Conservation (phyloP, 2,888 invertebrate species). For the Epistrophella euchroma region DNA sequence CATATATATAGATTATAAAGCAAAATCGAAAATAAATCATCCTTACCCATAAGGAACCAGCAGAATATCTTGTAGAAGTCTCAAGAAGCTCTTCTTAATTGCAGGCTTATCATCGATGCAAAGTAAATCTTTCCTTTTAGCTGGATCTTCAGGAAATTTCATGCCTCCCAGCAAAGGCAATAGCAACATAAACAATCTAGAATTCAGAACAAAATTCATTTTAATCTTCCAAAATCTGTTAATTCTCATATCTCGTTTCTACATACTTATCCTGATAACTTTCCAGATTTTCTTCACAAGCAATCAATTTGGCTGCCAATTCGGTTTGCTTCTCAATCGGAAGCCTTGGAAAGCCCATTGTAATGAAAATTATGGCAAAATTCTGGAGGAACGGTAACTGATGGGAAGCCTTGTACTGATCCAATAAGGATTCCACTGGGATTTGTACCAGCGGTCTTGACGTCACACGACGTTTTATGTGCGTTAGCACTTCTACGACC, state of each 20-base stretch:
- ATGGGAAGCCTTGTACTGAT: conserved; percentile 88
- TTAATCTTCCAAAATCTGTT: neutral
- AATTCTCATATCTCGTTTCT: neutral
- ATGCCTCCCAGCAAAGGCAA: conserved; percentile 92
- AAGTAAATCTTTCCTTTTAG: conserved; percentile 87
- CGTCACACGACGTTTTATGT: conserved; percentile 95
- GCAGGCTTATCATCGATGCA: conserved; percentile 90
- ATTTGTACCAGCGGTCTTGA: conserved; percentile 92
- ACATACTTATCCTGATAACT: conserved; percentile 92
- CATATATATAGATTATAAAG: too few relatives aligned
- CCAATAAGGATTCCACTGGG: conserved; percentile 92
- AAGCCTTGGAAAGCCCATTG: conserved; percentile 94
- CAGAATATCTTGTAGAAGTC: conserved; percentile 92
- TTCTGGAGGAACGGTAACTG: conserved; percentile 92
- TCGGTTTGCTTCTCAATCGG: conserved; percentile 90
- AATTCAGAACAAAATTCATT: conserved; percentile 76
- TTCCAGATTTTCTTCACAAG: conserved; percentile 91
- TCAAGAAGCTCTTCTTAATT: conserved; percentile 85
- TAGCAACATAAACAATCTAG: conserved; percentile 91
- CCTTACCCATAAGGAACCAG: conserved; percentile 93
- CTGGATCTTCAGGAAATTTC: conserved; percentile 86
- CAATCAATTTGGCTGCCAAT: conserved; percentile 90
- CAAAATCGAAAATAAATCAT: neutral
- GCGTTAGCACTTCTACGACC: conserved; percentile 96
- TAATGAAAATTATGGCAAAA: conserved; percentile 96